A percentile compares a stretch with the other conserved stretches of the same genome.
phyloP scores from a whole-genome alignment of 1,140 invertebrate genomes.

The Drosophila carrolli region DNA sequence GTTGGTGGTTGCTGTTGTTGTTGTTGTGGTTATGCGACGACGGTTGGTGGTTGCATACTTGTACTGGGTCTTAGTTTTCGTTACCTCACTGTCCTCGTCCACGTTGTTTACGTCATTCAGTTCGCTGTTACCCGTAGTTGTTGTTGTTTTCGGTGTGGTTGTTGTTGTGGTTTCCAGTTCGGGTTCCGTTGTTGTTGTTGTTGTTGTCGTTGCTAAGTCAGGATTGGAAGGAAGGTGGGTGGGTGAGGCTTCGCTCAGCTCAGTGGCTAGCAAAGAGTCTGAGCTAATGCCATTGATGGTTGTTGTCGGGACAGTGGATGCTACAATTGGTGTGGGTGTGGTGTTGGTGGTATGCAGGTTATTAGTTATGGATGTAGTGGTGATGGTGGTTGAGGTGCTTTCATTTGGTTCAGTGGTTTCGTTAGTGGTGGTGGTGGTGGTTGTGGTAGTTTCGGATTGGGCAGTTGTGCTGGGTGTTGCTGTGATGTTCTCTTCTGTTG shows the following conservation, averaged over 20 bases:
- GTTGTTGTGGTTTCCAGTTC: slow-evolving; percentile 48
- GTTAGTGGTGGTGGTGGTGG: slow-evolving; percentile 57
- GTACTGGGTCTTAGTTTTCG: slow-evolving; percentile 55
- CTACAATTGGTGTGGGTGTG: slow-evolving; percentile 68
- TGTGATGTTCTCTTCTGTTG: slow-evolving; percentile 45
- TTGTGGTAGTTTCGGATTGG: slow-evolving; percentile 42
- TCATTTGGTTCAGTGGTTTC: slow-evolving; percentile 81
- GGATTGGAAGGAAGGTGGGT: slow-evolving; percentile 34
- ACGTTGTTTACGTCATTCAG: slow-evolving; percentile 48
- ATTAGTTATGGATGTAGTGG: slow-evolving; percentile 69
- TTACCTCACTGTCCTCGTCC: slow-evolving; percentile 68
- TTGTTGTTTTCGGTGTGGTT: slow-evolving; percentile 32
- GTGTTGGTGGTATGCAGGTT: slow-evolving; percentile 69
- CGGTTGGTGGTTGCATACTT: slow-evolving; percentile 52
- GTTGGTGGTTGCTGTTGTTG: slow-evolving; percentile 30
- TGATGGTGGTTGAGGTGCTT: slow-evolving; percentile 71
- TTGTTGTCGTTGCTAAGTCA: slow-evolving; percentile 36
- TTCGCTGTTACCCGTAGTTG: slow-evolving; percentile 27
- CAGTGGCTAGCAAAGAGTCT: slow-evolving; percentile 40
- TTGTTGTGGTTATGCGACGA: slow-evolving; percentile 48
- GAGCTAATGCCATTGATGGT: slow-evolving; percentile 29
- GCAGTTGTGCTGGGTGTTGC: slow-evolving; percentile 48
- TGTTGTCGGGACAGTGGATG: slow-evolving; percentile 47
- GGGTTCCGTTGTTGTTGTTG: slow-evolving; percentile 68
- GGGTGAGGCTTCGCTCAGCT: slow-evolving; percentile 21